phyloP scores from a whole-genome alignment of 2,888 invertebrate genomes.

The Muscina levida region DNA sequence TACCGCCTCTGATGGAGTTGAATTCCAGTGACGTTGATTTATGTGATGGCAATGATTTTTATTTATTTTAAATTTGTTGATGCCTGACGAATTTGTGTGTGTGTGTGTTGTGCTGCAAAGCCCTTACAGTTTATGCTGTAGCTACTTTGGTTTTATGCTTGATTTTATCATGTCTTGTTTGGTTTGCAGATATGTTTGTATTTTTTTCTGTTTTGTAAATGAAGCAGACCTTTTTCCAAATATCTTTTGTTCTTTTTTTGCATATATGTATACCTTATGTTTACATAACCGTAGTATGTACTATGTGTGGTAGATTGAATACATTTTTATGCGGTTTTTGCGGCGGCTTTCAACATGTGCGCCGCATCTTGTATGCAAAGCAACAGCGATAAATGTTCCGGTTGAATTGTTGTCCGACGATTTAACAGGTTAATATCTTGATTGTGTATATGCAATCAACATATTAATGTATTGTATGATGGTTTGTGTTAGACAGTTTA shows the following conservation, averaged over 20 bases:
- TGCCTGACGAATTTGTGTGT: conserved; percentile 31
- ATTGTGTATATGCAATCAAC: conserved; percentile 18
- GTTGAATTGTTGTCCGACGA: conserved; percentile 46
- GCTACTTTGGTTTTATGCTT: conserved; percentile 49
- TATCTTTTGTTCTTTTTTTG: conserved; percentile 22
- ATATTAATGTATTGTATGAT: too few species aligned
- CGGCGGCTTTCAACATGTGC: conserved; percentile 59
- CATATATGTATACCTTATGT: not conserved
- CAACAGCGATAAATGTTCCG: not conserved
- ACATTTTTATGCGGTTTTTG: conserved; percentile 63
- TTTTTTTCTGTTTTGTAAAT: not conserved
- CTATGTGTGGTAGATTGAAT: conserved; percentile 26
- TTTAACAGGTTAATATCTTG: conserved; percentile 52
- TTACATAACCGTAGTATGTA: conserved; percentile 36
- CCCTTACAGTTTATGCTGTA: conserved; percentile 3
- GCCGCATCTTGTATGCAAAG: conserved; percentile 18
- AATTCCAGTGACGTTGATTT: not conserved
- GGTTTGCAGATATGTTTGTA: conserved; percentile 34
- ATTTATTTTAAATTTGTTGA: conserved; percentile 30
- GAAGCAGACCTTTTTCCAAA: conserved; percentile 5
- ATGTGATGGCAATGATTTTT: not conserved
- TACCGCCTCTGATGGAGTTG: conserved; percentile 7
- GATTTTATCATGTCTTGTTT: conserved; percentile 51
- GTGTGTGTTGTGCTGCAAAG: too few species aligned
- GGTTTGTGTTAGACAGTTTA: too few species aligned